These are phyloP conservation scores for Berghia stephanieae DNA, from an alignment of 1,140 invertebrate genomes.

Conservation along the genomic window DNA sequence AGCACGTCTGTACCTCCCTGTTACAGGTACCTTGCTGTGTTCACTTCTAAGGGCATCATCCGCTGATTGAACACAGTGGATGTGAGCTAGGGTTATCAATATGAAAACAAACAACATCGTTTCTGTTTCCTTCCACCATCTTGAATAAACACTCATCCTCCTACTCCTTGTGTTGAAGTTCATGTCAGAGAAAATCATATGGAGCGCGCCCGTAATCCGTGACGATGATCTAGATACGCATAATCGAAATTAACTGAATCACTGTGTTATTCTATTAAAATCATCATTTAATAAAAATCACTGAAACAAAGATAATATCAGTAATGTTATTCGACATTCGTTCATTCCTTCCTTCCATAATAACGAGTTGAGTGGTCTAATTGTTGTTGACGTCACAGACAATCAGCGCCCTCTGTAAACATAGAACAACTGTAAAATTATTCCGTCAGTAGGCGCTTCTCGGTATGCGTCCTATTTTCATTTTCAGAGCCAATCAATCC, in stretches of 20 bases:
- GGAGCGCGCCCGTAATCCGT: too few relatives aligned
- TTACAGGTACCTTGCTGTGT: background rate
- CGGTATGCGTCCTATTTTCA: background rate
- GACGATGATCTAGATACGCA: background rate
- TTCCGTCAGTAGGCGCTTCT: background rate
- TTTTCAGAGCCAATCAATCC: too few relatives aligned
- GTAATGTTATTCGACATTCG: background rate
- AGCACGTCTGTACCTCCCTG: background rate
- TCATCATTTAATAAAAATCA: too few relatives aligned
- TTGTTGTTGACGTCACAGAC: constrained; percentile 1
- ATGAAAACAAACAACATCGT: background rate
- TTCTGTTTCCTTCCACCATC: constrained; percentile 15
- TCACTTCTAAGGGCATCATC: too few relatives aligned
- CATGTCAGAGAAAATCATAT: too few relatives aligned
- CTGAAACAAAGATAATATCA: background rate
- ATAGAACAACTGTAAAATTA: background rate
- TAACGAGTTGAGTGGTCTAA: too few relatives aligned
- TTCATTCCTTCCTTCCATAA: background rate
- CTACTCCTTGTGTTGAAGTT: too few relatives aligned
- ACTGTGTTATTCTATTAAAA: too few relatives aligned
- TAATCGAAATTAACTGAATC: background rate
- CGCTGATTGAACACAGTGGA: too few relatives aligned
- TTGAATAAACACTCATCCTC: constrained; percentile 15
- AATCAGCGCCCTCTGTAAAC: constrained; percentile 27
- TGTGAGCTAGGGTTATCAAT: constrained; percentile 23